These are phyloP conservation scores for Octomys mimax DNA, from an alignment of 2,797 vertebrate genomes.

Conservation along the genomic window DNA sequence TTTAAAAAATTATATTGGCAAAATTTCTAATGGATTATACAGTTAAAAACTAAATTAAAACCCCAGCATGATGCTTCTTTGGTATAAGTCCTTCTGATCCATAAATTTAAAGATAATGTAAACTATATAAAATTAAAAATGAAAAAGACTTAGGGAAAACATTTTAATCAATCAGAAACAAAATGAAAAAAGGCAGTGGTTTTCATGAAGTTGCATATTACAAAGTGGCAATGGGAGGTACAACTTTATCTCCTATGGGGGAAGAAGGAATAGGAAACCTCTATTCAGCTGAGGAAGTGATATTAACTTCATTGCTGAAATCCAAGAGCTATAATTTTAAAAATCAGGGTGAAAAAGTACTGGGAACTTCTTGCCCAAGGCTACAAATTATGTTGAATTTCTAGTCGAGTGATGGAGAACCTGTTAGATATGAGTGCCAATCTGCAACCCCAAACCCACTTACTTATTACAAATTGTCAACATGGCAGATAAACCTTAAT, in stretches of 20 bases:
- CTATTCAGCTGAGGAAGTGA: not conserved
- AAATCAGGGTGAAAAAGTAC: constrained; percentile 33
- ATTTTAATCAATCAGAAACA: not conserved
- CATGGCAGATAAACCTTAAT: not conserved
- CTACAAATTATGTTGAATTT: not conserved
- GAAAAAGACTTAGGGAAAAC: not conserved
- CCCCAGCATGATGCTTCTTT: not conserved
- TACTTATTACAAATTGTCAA: not conserved
- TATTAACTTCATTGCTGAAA: not conserved
- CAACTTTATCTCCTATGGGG: constrained; percentile 2
- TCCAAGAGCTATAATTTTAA: not conserved
- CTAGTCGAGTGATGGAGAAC: not conserved
- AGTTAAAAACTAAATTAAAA: constrained; percentile 51
- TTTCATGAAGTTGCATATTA: constrained; percentile 10
- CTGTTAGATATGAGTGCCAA: not conserved
- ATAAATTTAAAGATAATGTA: constrained; percentile 8
- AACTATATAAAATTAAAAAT: constrained; percentile 25
- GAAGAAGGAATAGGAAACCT: constrained; percentile 24
- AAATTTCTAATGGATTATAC: constrained; percentile 1
- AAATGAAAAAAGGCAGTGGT: not conserved
- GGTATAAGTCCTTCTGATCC: not conserved
- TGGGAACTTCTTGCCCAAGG: constrained; percentile 23
- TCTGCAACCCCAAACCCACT: not conserved
- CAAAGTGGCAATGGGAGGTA: not conserved
- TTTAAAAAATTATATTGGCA: constrained; percentile 22